Percentiles rank a stretch among this genome's conserved stretches.
Conservation (phyloP, 2,888 invertebrate species). For the Abrostola triplasia region DNA sequence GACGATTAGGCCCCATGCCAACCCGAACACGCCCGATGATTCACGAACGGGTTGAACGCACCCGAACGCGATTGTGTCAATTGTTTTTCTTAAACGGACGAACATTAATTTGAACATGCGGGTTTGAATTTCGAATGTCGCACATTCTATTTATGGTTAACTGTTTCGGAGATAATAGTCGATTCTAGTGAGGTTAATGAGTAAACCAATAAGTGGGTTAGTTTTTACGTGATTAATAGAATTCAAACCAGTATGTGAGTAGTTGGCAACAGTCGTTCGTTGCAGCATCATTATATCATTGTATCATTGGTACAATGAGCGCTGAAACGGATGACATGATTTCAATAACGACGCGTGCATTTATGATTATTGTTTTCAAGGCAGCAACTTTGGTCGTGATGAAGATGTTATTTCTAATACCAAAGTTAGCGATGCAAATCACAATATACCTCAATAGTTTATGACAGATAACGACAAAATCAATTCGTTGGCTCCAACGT, state of each 20-base stretch:
- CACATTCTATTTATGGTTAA: conserved; percentile 59
- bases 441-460: background rate
- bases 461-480: background rate
- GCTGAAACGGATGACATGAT: conserved; percentile 50
- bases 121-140: conserved; percentile 76
- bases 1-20: conserved; percentile 86
- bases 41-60: conserved; percentile 81
- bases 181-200: conserved; percentile 45
- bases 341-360: conserved; percentile 39
- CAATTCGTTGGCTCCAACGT: background rate
- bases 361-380: conserved; percentile 31
- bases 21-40: conserved; percentile 77
- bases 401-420: too few relatives aligned
- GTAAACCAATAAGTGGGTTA: conserved; percentile 42
- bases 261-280: conserved; percentile 35
- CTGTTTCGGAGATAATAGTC: conserved; percentile 55
- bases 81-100: conserved; percentile 84
- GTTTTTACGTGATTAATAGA: conserved; percentile 45
- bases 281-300: conserved; percentile 18
- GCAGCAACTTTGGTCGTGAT: background rate
- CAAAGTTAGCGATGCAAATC: too few relatives aligned
- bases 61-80: conserved; percentile 77
- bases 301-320: conserved; percentile 36
- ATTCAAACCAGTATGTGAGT: conserved; percentile 24
- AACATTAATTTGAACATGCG: conserved; percentile 80